Conservation (phyloP, 2,113 vertebrate species). For the Macquaria australasica region DNA sequence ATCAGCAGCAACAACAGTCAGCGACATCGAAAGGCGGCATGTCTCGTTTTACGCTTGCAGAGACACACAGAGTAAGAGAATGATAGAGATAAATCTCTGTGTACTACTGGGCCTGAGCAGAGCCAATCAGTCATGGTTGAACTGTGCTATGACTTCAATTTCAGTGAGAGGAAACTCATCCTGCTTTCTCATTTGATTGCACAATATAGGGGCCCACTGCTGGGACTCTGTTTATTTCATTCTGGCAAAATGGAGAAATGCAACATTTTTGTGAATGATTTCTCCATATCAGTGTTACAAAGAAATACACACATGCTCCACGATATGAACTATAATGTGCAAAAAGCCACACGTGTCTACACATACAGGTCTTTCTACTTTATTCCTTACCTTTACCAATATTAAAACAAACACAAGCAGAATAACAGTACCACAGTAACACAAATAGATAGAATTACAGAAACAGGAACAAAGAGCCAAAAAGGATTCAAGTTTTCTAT, state of each 20-base stretch:
- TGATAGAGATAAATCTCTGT: constrained; percentile 54
- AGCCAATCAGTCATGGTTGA: constrained; percentile 72
- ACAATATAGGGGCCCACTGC: constrained; percentile 52
- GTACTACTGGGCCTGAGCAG: constrained; percentile 37
- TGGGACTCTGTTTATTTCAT: constrained; percentile 15
- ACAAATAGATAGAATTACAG: neutral
- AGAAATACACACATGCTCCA: neutral
- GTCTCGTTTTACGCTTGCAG: constrained; percentile 41
- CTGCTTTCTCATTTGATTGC: constrained; percentile 52
- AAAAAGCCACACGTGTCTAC: neutral
- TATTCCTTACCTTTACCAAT: too few relatives aligned
- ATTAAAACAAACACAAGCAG: neutral
- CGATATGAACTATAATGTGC: neutral
- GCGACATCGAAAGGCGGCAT: neutral
- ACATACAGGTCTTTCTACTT: neutral
- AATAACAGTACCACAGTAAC: neutral
- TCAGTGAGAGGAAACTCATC: constrained; percentile 53
- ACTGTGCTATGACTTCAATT: constrained; percentile 66
- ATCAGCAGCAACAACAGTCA: constrained; percentile 17
- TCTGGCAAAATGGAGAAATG: constrained; percentile 33
- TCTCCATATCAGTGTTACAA: neutral
- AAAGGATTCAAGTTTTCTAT: neutral
- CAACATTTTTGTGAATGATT: constrained; percentile 13
- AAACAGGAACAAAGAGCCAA: neutral
- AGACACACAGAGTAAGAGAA: constrained; percentile 40